Evolutionary conservation across 1,140 invertebrate genomes (phyloP), one percentile per base, ranked within the genome.

Genomic region (Brachionus plicatilis): DNA sequence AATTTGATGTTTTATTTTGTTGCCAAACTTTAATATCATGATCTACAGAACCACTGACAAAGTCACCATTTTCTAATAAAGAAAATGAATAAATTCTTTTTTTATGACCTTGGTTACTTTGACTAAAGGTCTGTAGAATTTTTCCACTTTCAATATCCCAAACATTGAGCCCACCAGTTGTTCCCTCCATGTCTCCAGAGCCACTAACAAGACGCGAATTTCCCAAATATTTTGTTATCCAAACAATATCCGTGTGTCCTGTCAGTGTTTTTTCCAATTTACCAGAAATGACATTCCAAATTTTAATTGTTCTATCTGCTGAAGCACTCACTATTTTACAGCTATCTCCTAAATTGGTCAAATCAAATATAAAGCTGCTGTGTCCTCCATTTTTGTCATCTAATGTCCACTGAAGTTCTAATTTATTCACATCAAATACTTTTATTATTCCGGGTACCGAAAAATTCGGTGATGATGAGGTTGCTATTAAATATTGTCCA

Each of bases 371-470:
- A 29, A n/a, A 70, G 24, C 66, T 41, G 4, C 33, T 17, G 37
- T 70, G 66, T 17, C 66, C 66, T n/a, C 37, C 37, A 70, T 37
- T 70, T 0, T 6, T 70, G 1, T 11, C 12, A 70, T 70, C 66
- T 41, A 37, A 70, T 37, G 14, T 70, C 27, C 37, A 70, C 17
- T n/a, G 41, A 17, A 70, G 24, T 1, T 70, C 24, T 7, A 17
- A 78, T 78, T 37, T 27, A n/a, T n/a, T n/a, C 14, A 78, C 8
- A 33, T 78, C 50, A 78, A 78, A 78, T 14, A 50, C 43, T 78
- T 78, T 78, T 24, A 78, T 56, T 78, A 50, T 47, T 43, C 75
- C 43, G 3, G 33, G n/a, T 6, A 78, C 17, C 3, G 29, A 41
- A 6, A 27, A 27, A 41, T 27, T 47, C 12, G 2, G 3, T 12